Evolutionary conservation across 2,888 invertebrate species (phyloP).

Genomic region (Hemithea aestivaria): DNA sequence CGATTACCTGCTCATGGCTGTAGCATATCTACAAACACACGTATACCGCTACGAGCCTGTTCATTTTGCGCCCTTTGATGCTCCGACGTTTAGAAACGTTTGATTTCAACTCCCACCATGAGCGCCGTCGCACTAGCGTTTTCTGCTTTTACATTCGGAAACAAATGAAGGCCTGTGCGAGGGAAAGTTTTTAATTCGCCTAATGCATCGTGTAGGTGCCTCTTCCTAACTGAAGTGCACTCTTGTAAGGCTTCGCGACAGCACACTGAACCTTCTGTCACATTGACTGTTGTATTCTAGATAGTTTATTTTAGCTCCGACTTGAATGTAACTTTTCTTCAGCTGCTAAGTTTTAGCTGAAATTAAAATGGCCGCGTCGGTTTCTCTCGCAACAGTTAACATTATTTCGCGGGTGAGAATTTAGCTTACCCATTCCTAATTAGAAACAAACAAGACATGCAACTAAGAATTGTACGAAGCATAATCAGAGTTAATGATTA

Average conservation of each 20-base stretch:
- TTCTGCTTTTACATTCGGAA: conserved; percentile 53
- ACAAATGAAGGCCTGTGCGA: conserved; percentile 62
- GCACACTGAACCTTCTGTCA: conserved; percentile 50
- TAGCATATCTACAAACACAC: conserved; percentile 44
- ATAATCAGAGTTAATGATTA: conserved; percentile 70
- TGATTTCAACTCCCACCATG: conserved; percentile 62
- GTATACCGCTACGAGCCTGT: conserved; percentile 55
- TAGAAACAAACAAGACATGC: conserved; percentile 26
- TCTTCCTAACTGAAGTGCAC: conserved; percentile 65
- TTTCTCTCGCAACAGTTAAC: conserved; percentile 1
- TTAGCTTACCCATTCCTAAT: conserved; percentile 14
- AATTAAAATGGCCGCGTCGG: conserved; percentile 18
- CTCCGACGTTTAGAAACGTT: conserved; percentile 59
- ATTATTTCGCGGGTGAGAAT: conserved; percentile 3
- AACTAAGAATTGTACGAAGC: conserved; percentile 45
- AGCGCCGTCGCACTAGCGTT: conserved; percentile 27
- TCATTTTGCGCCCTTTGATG: conserved; percentile 68
- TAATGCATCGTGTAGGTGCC: conserved; percentile 62
- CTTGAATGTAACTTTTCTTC: conserved; percentile 49
- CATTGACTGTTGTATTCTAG: conserved; percentile 65
- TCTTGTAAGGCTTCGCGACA: conserved; percentile 54
- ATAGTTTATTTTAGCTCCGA: conserved; percentile 62
- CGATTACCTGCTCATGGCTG: conserved; percentile 54
- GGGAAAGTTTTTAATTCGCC: conserved; percentile 74
- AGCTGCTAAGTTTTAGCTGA: conserved; percentile 32